Percentiles rank a stretch among this genome's conserved stretches.
These are phyloP conservation scores for Catharus fuscescens DNA, from an alignment of 2,113 vertebrate genomes.

Conservation along the genomic window DNA sequence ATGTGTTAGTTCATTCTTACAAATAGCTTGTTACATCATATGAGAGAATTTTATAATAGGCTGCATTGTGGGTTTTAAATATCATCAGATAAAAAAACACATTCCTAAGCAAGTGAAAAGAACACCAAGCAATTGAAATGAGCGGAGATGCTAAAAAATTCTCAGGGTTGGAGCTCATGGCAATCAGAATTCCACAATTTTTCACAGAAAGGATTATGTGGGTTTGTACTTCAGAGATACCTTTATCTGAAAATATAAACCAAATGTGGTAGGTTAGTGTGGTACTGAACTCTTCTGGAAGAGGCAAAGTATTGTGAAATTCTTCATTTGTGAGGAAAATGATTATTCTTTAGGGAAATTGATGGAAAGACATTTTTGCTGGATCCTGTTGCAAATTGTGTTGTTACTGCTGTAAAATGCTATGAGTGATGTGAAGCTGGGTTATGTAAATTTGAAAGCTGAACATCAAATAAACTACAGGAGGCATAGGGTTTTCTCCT, in stretches of 20 bases:
- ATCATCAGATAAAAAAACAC: neutral
- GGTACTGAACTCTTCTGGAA: neutral
- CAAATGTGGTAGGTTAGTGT: neutral
- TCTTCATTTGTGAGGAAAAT: neutral
- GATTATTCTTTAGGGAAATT: neutral
- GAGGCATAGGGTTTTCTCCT: neutral
- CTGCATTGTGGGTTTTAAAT: neutral
- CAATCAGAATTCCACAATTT: neutral
- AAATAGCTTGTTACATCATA: conserved; percentile 1
- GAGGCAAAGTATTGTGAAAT: neutral
- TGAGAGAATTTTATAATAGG: neutral
- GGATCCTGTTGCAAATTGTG: neutral
- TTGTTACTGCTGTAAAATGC: neutral
- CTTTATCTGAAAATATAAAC: neutral
- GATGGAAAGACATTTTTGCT: neutral
- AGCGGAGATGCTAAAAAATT: neutral
- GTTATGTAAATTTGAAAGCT: neutral
- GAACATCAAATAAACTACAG: neutral
- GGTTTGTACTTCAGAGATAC: neutral
- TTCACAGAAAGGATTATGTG: neutral
- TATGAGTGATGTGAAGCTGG: neutral
- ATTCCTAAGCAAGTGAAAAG: neutral
- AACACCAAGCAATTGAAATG: neutral
- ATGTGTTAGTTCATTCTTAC: conserved; percentile 8
- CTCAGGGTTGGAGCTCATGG: neutral